phyloP scores from a whole-genome alignment of 1,140 invertebrate species.

The Pomacea maculata region DNA sequence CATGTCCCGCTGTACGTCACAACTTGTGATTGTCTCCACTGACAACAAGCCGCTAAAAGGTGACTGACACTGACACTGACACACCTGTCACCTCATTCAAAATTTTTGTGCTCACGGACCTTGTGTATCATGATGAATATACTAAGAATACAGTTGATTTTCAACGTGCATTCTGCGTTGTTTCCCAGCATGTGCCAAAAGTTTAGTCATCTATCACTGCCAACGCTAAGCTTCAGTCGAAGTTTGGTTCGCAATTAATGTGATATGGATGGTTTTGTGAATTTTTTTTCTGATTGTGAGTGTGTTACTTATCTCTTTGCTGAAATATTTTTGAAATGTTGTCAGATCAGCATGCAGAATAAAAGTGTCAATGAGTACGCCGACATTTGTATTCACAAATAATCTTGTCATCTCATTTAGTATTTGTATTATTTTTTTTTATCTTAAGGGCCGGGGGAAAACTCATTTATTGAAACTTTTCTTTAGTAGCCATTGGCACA shows the following conservation, averaged over 20 bases:
- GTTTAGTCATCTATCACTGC: slow-evolving; percentile 2
- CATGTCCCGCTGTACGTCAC: too few species aligned
- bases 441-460: not conserved
- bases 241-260: not conserved
- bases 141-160: not conserved
- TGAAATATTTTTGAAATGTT: not conserved
- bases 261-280: slow-evolving; percentile 10
- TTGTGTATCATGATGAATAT: not conserved
- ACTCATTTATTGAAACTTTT: not conserved
- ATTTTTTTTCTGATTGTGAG: slow-evolving; percentile 7
- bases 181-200: slow-evolving; percentile 2
- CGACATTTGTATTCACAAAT: not conserved
- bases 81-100: too few species aligned
- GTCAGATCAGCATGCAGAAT: not conserved
- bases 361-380: not conserved
- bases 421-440: not conserved
- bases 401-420: not conserved
- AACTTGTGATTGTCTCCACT: too few species aligned
- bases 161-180: not conserved
- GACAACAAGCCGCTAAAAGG: too few species aligned
- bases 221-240: not conserved
- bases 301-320: not conserved
- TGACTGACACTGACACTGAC: too few species aligned
- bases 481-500: too few species aligned
- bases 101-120: not conserved